phyloP scores from a whole-genome alignment of 2,113 vertebrate species.

The Sphyrna mokarran region DNA sequence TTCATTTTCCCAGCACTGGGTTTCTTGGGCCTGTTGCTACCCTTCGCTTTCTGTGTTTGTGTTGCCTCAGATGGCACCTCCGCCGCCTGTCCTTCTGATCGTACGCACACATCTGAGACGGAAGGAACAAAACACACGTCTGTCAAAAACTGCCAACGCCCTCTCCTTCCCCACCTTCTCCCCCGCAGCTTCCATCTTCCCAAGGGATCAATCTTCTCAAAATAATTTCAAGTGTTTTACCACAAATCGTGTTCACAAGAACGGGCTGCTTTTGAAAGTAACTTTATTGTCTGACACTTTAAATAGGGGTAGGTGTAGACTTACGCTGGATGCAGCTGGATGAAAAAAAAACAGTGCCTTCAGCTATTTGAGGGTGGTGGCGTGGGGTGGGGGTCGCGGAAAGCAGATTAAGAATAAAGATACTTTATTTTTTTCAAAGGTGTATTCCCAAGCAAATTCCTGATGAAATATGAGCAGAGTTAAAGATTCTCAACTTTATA shows the following conservation, averaged over 20 bases:
- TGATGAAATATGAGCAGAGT: neutral
- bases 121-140: neutral
- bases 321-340: neutral
- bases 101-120: constrained; percentile 1
- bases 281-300: neutral
- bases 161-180: neutral
- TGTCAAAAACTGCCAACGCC: neutral
- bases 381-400: neutral
- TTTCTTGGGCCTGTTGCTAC: neutral
- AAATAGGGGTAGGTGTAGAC: neutral
- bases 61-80: neutral
- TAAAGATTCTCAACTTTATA: neutral
- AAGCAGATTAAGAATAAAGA: neutral
- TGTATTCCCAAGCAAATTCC: neutral
- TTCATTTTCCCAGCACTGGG: neutral
- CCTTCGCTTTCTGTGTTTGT: neutral
- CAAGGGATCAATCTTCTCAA: neutral
- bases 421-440: constrained; percentile 3
- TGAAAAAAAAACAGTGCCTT: neutral
- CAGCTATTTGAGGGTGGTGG: neutral
- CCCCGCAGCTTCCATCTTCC: neutral
- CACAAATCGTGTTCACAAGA: neutral
- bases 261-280: neutral
- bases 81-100: neutral
- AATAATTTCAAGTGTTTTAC: neutral